Base-by-base conservation (phyloP, 2,888 invertebrate genomes). In the Prosopocoilus inquinatus region DNA sequence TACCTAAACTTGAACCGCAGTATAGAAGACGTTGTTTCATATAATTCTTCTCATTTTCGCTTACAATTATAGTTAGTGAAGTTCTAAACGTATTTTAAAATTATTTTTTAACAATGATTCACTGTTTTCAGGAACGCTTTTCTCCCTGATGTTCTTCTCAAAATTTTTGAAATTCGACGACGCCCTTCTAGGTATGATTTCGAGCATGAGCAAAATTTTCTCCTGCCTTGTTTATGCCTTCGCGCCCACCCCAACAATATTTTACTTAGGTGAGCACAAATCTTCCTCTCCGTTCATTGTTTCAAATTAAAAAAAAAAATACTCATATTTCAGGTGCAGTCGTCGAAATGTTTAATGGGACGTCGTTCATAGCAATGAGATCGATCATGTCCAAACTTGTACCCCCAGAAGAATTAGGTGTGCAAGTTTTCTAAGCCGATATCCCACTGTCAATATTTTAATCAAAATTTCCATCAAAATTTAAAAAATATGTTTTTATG, bases 151-250 rank as follows among this genome's bases (percentile, higher is more conserved):
- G 16, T 80, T 91, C 2, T 87, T 91, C 70, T 90, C 90, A 57
- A 90, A 90, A 69, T 76, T 86, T 58, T 73, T 91, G 57, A 87
- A 90, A 75, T 83, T 89, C 58, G 89, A 90, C 62, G 91, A 91
- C 69, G 87, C 90, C 0, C 79, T 89, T n/a, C 85, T 91, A 16
- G 91, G 91, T 13, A 85, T 90, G 1, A 82, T 91, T 72, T 90
- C 91, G 2, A 89, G 89, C 68, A 83, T 85, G 65, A 91, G 91
- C 68, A 91, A 91, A 77, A 89, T 91, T 55, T 77, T 89, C 12
- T 85, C 90, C 1, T 87, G 88, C 44, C 85, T 91, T 63, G 87
- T 91, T 64, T 91, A 90, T 66, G 90, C 91, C 0, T 91, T 90
- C 70, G 87, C 91, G 1, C 83, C 85, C 0, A 83, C 84, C 52